Conservation (phyloP, 2,797 vertebrate genomes). For the Neomorphus geoffroyi region DNA sequence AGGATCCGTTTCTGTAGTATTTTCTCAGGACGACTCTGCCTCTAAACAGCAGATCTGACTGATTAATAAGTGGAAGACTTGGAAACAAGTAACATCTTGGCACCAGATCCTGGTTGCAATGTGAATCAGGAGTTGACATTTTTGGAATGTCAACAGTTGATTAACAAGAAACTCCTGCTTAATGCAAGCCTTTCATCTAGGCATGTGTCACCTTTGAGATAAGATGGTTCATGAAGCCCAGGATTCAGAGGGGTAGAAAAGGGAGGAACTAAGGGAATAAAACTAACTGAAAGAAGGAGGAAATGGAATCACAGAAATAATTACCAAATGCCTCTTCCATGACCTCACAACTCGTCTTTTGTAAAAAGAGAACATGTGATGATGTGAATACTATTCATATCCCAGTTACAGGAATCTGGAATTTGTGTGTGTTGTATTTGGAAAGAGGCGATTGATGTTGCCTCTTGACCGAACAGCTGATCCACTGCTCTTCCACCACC, state of each 20-base stretch:
- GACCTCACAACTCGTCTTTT: not conserved
- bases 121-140: conserved; percentile 12
- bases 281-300: not conserved
- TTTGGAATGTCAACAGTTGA: conserved; percentile 37
- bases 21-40: not conserved
- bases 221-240: not conserved
- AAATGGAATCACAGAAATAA: conserved; percentile 8
- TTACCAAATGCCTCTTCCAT: not conserved
- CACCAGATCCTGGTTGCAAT: not conserved
- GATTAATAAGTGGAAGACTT: not conserved
- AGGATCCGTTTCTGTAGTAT: not conserved
- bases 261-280: not conserved
- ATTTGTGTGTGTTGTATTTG: not conserved
- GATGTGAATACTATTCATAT: not conserved
- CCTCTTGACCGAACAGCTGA: not conserved
- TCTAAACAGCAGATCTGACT: not conserved
- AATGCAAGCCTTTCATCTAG: conserved; percentile 47
- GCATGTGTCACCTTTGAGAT: not conserved
- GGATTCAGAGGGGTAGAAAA: not conserved
- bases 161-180: conserved; percentile 22
- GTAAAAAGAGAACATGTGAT: not conserved
- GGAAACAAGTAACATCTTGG: not conserved
- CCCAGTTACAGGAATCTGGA: not conserved
- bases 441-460: not conserved
- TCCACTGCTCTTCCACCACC: not conserved